Base-by-base conservation (phyloP, 2,113 vertebrate species). In the Stegostoma tigrinum region DNA sequence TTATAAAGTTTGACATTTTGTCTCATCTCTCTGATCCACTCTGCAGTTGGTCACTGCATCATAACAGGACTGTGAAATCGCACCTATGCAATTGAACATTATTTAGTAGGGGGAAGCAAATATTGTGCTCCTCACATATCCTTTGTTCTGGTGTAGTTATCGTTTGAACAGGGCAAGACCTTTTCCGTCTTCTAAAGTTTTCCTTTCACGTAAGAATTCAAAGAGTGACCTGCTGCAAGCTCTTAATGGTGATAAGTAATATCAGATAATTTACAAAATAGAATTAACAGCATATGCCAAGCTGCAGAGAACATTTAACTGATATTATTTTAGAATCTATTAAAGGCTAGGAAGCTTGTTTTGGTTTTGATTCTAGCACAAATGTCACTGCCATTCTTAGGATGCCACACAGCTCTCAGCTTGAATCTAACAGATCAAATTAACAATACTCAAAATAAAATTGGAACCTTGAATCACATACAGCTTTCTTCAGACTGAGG, bases 361-460 rank as follows among this genome's bases (percentile, higher is more conserved):
- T n/a, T 93, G 38, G 19, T 93, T 93, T 93, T 93, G 89, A 66
- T 93, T 93, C 89, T 17, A 34, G 66, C 38, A n/a, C 61, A 64
- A 93, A 64, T 66, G 52, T 91, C n/a, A 61, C 55, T 91, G 89
- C 19, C 66, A 61, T 93, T 45, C 34, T 66, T 34, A 93, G n/a
- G 52, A 61, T 91, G 30, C 55, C 87, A 55, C 24, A 55, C 12
- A 64, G 30, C 64, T 42, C 80, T 19, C 17, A 83, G 80, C 7
- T 45, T 83, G 80, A 83, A 83, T 83, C 15, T 34, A 61, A 89
- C 52, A 34, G 52, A 61, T 61, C 10, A 61, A 61, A 8, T 61
- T 12, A 12, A 61, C 12, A 10, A 61, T 61, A 61, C 55, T 10
- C 55, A 61, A 61, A 61, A 61, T 61, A 61, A 61, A 61, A 61